These are phyloP conservation scores for Allygus modestus DNA, from an alignment of 2,888 invertebrate species.

Conservation along the genomic window DNA sequence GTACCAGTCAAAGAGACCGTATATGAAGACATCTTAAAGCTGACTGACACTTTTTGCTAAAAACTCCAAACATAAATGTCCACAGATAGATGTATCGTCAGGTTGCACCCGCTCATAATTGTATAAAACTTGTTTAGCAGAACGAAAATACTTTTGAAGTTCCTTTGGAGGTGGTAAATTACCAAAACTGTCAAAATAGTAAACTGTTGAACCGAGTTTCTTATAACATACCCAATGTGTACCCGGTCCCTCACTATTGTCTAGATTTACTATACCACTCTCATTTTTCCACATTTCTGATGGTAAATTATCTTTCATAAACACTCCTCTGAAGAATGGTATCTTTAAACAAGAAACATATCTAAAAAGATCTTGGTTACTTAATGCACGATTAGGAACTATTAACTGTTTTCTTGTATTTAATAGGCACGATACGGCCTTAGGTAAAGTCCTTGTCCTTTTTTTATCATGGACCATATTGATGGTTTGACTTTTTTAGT, in stretches of 20 bases:
- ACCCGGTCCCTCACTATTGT: not conserved
- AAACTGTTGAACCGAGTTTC: not conserved
- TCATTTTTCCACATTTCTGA: slow-evolving; percentile 14
- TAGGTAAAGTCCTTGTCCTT: slow-evolving; percentile 29
- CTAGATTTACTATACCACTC: slow-evolving; percentile 37
- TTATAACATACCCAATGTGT: slow-evolving; percentile 48
- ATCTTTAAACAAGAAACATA: not conserved
- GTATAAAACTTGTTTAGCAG: not conserved
- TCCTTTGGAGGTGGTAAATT: slow-evolving; percentile 18
- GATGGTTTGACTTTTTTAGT: slow-evolving; percentile 7
- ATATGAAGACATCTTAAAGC: slow-evolving; percentile 46
- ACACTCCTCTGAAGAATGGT: not conserved
- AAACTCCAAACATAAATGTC: slow-evolving; percentile 47
- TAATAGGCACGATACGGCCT: not conserved
- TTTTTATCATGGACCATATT: slow-evolving; percentile 28
- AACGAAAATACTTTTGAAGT: not conserved
- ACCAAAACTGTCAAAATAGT: slow-evolving; percentile 44
- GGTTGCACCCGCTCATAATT: not conserved
- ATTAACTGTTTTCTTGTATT: not conserved
- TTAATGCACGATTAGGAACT: slow-evolving; percentile 6
- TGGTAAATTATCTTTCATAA: slow-evolving; percentile 29
- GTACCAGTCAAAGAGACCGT: slow-evolving; percentile 13
- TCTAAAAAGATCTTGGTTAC: not conserved
- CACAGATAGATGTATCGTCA: not conserved
- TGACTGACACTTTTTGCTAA: slow-evolving; percentile 10